Percentiles rank a stretch among this genome's conserved stretches.
phyloP scores from a whole-genome alignment of 2,113 vertebrate species.

The Lampris incognitus region DNA sequence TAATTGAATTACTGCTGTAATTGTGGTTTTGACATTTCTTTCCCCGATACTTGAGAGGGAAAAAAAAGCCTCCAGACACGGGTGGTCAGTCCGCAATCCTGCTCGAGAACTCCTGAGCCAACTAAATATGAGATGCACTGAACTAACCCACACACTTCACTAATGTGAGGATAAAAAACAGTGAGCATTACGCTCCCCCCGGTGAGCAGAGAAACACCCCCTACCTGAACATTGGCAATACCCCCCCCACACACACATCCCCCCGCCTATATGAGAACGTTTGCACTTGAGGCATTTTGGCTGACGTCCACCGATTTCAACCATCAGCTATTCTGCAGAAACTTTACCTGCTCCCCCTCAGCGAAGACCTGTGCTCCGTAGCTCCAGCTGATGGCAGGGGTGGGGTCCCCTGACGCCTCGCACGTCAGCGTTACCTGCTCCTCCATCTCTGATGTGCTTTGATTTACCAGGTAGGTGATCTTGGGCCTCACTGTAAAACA shows the following conservation, averaged over 20 bases:
- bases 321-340: not conserved
- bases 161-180: constrained; percentile 50
- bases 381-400: constrained; percentile 95
- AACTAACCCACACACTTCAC: constrained; percentile 38
- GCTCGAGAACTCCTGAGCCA: constrained; percentile 45
- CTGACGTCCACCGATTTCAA: not conserved
- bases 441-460: constrained; percentile 92
- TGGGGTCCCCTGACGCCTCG: constrained; percentile 95
- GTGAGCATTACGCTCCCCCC: constrained; percentile 32
- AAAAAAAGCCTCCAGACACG: constrained; percentile 35
- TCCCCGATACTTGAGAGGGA: constrained; percentile 44
- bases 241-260: not conserved
- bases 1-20: constrained; percentile 49
- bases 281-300: constrained; percentile 26
- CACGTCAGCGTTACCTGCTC: constrained; percentile 95
- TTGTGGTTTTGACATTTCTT: constrained; percentile 39
- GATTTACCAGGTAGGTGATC: constrained; percentile 95
- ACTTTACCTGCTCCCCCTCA: constrained; percentile 93
- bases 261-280: constrained; percentile 24
- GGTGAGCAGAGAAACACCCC: constrained; percentile 20
- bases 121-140: constrained; percentile 53
- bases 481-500: constrained; percentile 90
- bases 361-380: constrained; percentile 88
- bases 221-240: constrained; percentile 53
- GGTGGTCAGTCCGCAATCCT: constrained; percentile 32